Evolutionary conservation across 2,113 vertebrate species (phyloP).

Genomic region (Melierax canorus): DNA sequence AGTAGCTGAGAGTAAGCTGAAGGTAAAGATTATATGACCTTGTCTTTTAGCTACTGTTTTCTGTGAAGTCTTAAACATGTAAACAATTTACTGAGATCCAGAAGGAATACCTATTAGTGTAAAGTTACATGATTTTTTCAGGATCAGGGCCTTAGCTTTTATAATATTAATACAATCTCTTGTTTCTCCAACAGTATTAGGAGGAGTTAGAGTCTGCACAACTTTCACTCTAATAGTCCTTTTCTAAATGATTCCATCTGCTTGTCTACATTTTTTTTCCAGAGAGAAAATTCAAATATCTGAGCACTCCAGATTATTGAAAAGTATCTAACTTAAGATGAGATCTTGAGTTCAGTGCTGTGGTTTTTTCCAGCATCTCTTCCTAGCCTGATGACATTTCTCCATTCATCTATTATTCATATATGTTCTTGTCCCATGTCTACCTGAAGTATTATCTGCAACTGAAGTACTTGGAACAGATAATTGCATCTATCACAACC

Average conservation of each 20-base stretch:
- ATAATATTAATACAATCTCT: not conserved
- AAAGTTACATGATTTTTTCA: not conserved
- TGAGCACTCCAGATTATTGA: not conserved
- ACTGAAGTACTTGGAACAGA: not conserved
- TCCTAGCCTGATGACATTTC: not conserved
- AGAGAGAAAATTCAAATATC: not conserved
- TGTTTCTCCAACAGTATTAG: not conserved
- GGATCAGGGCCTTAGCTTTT: not conserved
- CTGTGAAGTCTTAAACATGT: not conserved
- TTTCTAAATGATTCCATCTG: not conserved
- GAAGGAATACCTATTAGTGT: not conserved
- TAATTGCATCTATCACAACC: not conserved
- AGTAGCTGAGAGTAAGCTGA: not conserved
- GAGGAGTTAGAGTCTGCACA: not conserved
- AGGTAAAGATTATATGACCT: not conserved
- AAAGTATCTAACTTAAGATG: not conserved
- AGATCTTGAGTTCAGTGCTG: not conserved
- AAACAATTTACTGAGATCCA: not conserved
- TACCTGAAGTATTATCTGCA: not conserved
- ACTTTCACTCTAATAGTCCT: not conserved
- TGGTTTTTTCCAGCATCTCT: not conserved
- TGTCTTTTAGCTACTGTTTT: not conserved
- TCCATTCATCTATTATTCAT: constrained; percentile 6
- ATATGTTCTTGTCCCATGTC: not conserved
- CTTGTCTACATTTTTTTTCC: not conserved